Evolutionary conservation across 2,888 invertebrate species (phyloP).

Genomic region (Parapristionchus giblindavisi): DNA sequence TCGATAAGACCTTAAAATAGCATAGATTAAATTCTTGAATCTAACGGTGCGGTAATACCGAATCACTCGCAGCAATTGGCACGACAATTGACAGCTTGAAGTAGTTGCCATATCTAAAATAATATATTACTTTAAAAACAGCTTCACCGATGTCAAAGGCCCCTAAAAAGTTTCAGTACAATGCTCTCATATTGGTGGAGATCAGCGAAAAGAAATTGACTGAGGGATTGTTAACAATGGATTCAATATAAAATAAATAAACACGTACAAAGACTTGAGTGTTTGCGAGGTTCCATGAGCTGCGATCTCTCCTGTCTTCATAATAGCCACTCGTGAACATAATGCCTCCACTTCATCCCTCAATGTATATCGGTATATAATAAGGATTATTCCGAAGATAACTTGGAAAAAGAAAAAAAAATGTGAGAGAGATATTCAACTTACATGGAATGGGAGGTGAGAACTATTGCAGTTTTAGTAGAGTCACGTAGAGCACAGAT

Average conservation of each 20-base stretch:
- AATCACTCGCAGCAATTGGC: too few species aligned
- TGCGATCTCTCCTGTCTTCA: conserved; percentile 61
- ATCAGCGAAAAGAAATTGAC: too few species aligned
- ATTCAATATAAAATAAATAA: too few species aligned
- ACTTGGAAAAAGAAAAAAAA: not conserved
- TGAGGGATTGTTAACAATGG: too few species aligned
- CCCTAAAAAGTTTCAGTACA: too few species aligned
- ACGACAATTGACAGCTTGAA: conserved; percentile 12
- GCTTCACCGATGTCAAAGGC: too few species aligned
- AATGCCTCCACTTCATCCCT: conserved; percentile 60
- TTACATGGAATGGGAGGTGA: conserved; percentile 72
- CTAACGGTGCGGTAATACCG: too few species aligned
- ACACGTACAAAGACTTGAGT: conserved; percentile 48
- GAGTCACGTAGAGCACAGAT: conserved; percentile 47
- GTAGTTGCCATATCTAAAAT: conserved; percentile 19
- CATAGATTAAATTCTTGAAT: too few species aligned
- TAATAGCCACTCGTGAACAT: conserved; percentile 64
- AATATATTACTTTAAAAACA: not conserved
- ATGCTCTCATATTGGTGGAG: too few species aligned
- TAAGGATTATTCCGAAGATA: not conserved
- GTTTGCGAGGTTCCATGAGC: conserved; percentile 65
- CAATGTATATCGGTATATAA: not conserved
- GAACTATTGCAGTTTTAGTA: conserved; percentile 69
- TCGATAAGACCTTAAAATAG: not conserved
- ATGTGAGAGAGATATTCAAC: not conserved